Conservation (phyloP, 2,888 invertebrate species). For the Venustoraphidia nigricollis region DNA sequence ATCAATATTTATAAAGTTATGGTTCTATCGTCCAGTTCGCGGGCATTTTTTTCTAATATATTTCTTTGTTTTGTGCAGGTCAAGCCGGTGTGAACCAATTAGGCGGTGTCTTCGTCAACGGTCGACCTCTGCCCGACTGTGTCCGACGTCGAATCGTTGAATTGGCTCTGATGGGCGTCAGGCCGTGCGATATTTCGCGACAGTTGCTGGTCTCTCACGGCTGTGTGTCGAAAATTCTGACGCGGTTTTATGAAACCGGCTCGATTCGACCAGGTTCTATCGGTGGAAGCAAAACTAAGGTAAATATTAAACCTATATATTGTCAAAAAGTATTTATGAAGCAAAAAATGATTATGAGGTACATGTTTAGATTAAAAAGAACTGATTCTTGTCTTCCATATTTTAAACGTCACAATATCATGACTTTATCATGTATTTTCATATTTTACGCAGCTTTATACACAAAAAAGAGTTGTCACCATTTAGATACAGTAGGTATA, state of each 20-base stretch:
- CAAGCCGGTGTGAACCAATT: constrained; percentile 96
- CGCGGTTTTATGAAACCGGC: constrained; percentile 92
- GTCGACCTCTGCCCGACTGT: constrained; percentile 89
- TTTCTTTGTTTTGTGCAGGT: constrained; percentile 37
- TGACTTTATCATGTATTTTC: too few species aligned
- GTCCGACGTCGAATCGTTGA: constrained; percentile 88
- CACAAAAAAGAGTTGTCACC: too few species aligned
- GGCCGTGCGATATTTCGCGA: constrained; percentile 93
- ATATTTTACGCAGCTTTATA: too few species aligned
- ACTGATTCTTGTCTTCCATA: too few species aligned
- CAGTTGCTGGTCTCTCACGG: constrained; percentile 93
- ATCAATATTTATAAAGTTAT: too few species aligned
- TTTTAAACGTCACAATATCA: too few species aligned
- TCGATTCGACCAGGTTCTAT: constrained; percentile 91
- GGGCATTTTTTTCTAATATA: too few species aligned
- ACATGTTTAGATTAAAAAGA: too few species aligned
- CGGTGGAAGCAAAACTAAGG: constrained; percentile 91
- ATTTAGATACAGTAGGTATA: too few species aligned
- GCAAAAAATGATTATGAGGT: too few species aligned
- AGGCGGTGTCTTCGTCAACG: constrained; percentile 94
- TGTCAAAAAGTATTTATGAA: too few species aligned
- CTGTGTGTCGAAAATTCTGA: constrained; percentile 92
- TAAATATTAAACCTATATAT: constrained; percentile 26
- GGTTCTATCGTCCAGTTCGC: too few species aligned
- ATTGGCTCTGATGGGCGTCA: constrained; percentile 81